Base-by-base conservation (phyloP, 1,140 invertebrate genomes). In the Drosophila pectinifera region DNA sequence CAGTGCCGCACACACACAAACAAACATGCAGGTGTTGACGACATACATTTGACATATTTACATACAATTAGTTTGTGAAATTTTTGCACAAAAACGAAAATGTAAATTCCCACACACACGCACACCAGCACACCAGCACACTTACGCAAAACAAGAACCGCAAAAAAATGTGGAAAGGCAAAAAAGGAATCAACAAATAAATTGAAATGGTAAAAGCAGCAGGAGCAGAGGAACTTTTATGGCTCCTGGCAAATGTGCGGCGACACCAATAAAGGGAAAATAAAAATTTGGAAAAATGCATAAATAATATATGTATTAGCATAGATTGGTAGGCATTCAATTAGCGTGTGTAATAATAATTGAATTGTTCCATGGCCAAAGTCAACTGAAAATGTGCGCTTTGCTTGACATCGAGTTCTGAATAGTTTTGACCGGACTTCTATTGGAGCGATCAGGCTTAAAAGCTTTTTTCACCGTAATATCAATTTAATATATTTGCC, bases 1-100 rank as follows among this genome's bases (percentile, higher is more conserved):
- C 34, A 26, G 34, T 57, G 39, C 45, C 55, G 16, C 46, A 59
- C 51, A 42, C 53, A 42, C 63, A 49, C 26, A 45, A 46, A 53
- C 31, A 48, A 46, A 36, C 39, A 62, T 74, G 64, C 83, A 86
- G 82, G 83, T 86, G 83, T 88, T 75, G 82, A 82, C 83, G 83
- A 88, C 79, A 86, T 53, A 79, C 83, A 72, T 82, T 65, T 89
- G 83, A 88, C 83, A 89, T 88, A 88, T 88, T 89, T 83, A 84
- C 83, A 88, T 89, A 89, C 83, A 88, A 88, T 88, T 88, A 88
- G 83, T 89, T 88, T 88, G 76, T 64, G 68, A 88, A 83, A 72
- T 70, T 78, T 72, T 72, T 78, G 64, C 53, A 28, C 64, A 78
- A 78, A 70, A 72, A 78, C 42, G 68, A 78, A 78, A 63, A 89